Percentiles rank a stretch among this genome's conserved stretches.
phyloP scores from a whole-genome alignment of 2,113 vertebrate genomes.

The Hirundichthys speculiger region DNA sequence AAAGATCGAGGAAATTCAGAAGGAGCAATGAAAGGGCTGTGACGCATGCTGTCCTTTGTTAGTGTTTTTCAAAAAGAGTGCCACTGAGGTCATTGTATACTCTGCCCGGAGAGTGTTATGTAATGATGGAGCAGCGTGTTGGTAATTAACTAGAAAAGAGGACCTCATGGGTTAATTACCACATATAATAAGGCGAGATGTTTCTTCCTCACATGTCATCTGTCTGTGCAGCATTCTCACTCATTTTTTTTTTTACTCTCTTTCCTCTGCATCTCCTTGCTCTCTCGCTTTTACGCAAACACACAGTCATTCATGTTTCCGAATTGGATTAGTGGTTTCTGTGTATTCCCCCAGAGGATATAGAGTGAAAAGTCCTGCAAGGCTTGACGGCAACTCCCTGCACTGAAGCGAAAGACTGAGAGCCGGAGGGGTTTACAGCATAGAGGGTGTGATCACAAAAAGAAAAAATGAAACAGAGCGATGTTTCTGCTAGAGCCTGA shows the following conservation, averaged over 20 bases:
- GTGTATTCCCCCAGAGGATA: neutral
- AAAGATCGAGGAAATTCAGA: neutral
- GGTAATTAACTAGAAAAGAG: conserved; percentile 40
- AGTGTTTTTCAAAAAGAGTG: neutral
- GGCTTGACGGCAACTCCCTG: neutral
- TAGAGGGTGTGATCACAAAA: neutral
- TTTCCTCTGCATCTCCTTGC: neutral
- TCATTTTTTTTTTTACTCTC: neutral
- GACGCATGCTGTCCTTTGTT: conserved; percentile 15
- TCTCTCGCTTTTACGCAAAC: neutral
- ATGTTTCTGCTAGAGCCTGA: conserved; percentile 6
- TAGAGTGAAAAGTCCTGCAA: conserved; percentile 4
- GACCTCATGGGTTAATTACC: conserved; percentile 49
- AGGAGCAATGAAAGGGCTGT: conserved; percentile 19
- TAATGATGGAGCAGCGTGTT: conserved; percentile 43
- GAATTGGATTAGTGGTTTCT: conserved; percentile 32
- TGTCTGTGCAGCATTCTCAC: conserved; percentile 5
- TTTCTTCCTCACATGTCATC: conserved; percentile 28
- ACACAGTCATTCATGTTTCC: neutral
- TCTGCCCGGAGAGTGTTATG: conserved; percentile 21
- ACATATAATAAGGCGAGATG: conserved; percentile 44
- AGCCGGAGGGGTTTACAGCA: conserved; percentile 5
- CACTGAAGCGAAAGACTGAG: neutral
- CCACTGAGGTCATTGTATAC: conserved; percentile 1
- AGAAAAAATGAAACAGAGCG: neutral